These are phyloP conservation scores for Lipophrys pholis DNA, from an alignment of 2,113 vertebrate genomes.

Conservation along the genomic window DNA sequence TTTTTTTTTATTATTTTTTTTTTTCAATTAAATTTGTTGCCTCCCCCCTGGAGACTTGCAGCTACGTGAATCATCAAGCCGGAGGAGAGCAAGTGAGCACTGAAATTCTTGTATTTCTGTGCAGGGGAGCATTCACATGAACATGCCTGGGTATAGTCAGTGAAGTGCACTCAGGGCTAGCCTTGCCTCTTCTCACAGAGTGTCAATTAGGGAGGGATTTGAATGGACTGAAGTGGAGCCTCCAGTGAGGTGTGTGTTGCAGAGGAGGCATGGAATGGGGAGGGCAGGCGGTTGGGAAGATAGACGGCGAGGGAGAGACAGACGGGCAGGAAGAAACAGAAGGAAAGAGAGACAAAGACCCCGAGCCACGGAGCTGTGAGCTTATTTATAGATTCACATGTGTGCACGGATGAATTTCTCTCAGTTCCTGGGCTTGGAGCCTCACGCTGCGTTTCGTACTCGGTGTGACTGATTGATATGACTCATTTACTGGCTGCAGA, in stretches of 20 bases:
- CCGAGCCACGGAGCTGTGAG: conserved; percentile 44
- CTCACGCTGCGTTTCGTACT: conserved; percentile 67
- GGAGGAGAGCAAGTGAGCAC: conserved; percentile 35
- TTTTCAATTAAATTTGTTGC: conserved; percentile 57
- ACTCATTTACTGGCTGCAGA: conserved; percentile 73
- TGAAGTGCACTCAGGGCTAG: conserved; percentile 75
- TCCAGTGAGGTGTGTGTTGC: conserved; percentile 68
- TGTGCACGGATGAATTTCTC: conserved; percentile 57
- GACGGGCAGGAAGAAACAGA: conserved; percentile 28
- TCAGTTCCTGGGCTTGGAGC: conserved; percentile 48
- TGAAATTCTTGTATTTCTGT: conserved; percentile 46
- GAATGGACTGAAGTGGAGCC: conserved; percentile 74
- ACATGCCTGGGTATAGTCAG: conserved; percentile 63
- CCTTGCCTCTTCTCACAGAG: conserved; percentile 66
- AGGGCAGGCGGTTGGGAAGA: conserved; percentile 34
- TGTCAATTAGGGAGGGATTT: conserved; percentile 77
- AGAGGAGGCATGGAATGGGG: conserved; percentile 45
- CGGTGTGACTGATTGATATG: conserved; percentile 76
- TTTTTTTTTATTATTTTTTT: too few species aligned
- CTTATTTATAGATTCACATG: conserved; percentile 73
- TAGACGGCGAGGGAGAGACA: conserved; percentile 6
- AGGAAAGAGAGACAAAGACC: conserved; percentile 52
- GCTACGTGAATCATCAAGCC: conserved; percentile 20
- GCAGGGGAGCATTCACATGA: conserved; percentile 63
- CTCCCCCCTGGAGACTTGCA: conserved; percentile 40